Percentiles rank a stretch among this genome's conserved stretches.
Evolutionary conservation across 1,140 invertebrate species (phyloP).

Genomic region (Eumaeus atala): DNA sequence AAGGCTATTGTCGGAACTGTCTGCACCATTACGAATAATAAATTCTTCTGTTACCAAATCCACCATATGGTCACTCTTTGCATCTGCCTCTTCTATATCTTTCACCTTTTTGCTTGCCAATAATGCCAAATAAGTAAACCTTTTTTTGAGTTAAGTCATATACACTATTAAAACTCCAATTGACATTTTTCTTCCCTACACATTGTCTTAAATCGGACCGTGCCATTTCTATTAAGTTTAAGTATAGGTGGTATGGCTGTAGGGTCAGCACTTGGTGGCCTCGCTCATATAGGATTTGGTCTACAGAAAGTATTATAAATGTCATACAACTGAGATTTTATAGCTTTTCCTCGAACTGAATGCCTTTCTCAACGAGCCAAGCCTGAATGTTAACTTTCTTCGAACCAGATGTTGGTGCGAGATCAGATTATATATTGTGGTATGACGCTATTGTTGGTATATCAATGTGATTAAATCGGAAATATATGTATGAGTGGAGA

Average conservation of each 20-base stretch:
- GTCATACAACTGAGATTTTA: not conserved
- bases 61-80: slow-evolving; percentile 21
- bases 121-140: slow-evolving; percentile 13
- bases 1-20: slow-evolving; percentile 8
- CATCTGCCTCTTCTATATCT: slow-evolving; percentile 17
- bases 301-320: not conserved
- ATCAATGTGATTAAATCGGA: too few relatives aligned
- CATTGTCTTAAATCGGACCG: slow-evolving; percentile 18
- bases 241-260: slow-evolving; percentile 14
- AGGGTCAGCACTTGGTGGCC: not conserved
- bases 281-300: not conserved
- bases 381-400: too few relatives aligned
- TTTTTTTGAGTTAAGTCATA: not conserved
- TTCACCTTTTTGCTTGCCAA: slow-evolving; percentile 20
- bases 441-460: too few relatives aligned
- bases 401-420: too few relatives aligned
- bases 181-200: slow-evolving; percentile 22
- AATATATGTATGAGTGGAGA: too few relatives aligned
- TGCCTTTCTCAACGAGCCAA: too few relatives aligned
- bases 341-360: not conserved
- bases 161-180: slow-evolving; percentile 7
- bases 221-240: slow-evolving; percentile 19
- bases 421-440: too few relatives aligned
- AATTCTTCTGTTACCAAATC: slow-evolving; percentile 23
- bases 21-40: slow-evolving; percentile 9